phyloP scores from a whole-genome alignment of 2,797 vertebrate genomes.

The Phalanger gymnotis region DNA sequence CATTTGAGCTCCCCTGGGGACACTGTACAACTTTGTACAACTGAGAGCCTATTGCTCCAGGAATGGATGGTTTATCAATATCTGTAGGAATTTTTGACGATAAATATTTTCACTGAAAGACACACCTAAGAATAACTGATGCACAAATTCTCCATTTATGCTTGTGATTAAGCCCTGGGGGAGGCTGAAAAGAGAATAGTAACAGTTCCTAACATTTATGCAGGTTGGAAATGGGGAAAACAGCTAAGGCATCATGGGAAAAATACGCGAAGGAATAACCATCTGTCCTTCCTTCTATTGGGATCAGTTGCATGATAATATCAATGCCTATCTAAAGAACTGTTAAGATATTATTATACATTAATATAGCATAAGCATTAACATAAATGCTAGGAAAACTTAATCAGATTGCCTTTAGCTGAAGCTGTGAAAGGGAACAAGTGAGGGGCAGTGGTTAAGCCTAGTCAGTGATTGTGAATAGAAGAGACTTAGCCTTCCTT shows the following conservation, averaged over 20 bases:
- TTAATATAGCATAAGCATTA: not conserved
- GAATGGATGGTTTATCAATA: conserved; percentile 54
- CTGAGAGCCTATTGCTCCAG: conserved; percentile 57
- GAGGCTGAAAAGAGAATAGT: not conserved
- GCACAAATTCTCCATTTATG: conserved; percentile 43
- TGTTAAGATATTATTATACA: not conserved
- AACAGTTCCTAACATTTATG: not conserved
- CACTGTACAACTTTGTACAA: conserved; percentile 33
- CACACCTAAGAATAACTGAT: conserved; percentile 42
- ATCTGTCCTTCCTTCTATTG: conserved; percentile 40
- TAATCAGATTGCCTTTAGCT: not conserved
- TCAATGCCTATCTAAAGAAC: not conserved
- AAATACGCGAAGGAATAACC: conserved; percentile 11
- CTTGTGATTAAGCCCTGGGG: conserved; percentile 32
- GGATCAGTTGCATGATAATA: not conserved
- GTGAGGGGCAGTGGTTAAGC: not conserved
- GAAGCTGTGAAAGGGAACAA: not conserved
- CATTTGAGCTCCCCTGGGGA: conserved; percentile 53
- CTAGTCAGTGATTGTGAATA: not conserved
- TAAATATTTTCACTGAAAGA: conserved; percentile 47
- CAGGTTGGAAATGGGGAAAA: not conserved
- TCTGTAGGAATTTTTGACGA: conserved; percentile 54
- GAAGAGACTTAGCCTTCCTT: not conserved
- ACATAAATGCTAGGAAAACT: not conserved
- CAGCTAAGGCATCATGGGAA: conserved; percentile 27